Evolutionary conservation across 2,797 vertebrate genomes (phyloP).

Genomic region (Cirrhinus molitorella): DNA sequence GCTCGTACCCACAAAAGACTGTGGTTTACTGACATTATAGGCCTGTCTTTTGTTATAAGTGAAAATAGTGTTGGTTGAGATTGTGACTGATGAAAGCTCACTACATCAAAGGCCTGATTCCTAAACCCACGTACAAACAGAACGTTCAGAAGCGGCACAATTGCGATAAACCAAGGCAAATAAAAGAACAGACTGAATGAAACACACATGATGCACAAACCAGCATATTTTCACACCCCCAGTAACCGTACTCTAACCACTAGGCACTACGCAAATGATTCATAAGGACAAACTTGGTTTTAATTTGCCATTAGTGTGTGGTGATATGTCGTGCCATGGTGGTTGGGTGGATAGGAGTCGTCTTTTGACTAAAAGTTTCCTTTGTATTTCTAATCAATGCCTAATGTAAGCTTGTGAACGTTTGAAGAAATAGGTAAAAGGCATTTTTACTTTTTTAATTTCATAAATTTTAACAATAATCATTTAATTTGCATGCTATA

Average conservation of each 20-base stretch:
- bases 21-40: conserved; percentile 82
- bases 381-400: not conserved
- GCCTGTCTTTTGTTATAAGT: conserved; percentile 41
- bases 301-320: conserved; percentile 2
- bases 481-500: not conserved
- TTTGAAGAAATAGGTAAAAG: not conserved
- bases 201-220: conserved; percentile 14
- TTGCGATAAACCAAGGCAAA: conserved; percentile 89
- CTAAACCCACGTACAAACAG: conserved; percentile 82
- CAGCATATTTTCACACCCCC: not conserved
- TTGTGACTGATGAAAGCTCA: conserved; percentile 59
- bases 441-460: not conserved
- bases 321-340: not conserved
- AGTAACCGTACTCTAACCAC: not conserved
- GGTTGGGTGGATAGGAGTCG: not conserved
- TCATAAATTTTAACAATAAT: not conserved
- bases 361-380: conserved; percentile 4
- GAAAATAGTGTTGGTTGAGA: conserved; percentile 29
- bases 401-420: not conserved
- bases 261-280: conserved; percentile 14
- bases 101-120: conserved; percentile 85
- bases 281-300: conserved; percentile 13
- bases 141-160: conserved; percentile 80
- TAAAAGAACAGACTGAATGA: conserved; percentile 77
- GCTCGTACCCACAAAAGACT: conserved; percentile 84